Evolutionary conservation across 2,888 invertebrate species (phyloP).

Genomic region (Tenthredo scrophulariae): DNA sequence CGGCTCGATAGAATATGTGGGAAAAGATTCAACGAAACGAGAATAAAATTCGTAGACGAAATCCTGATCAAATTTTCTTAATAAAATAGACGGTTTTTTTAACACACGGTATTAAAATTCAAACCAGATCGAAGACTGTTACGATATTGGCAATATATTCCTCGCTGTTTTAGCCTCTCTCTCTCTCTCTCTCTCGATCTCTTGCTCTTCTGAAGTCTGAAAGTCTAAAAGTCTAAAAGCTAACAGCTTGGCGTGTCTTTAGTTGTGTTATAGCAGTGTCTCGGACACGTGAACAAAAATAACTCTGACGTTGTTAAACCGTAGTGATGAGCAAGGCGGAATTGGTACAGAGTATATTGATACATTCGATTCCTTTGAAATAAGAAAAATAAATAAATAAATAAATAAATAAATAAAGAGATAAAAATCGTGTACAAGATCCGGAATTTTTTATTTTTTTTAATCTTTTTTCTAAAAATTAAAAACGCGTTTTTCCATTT

Average conservation of each 20-base stretch:
- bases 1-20: background rate
- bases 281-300: background rate
- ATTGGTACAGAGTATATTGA: background rate
- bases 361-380: background rate
- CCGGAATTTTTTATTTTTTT: background rate
- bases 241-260: background rate
- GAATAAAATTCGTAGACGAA: background rate
- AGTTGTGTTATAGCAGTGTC: background rate
- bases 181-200: background rate
- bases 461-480: background rate
- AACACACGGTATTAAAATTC: background rate
- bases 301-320: conserved; percentile 27
- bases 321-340: conserved; percentile 3
- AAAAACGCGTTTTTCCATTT: too few relatives aligned
- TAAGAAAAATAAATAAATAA: background rate
- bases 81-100: background rate
- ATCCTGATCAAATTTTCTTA: background rate
- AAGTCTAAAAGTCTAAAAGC: conserved; percentile 17
- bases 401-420: background rate
- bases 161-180: background rate
- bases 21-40: background rate
- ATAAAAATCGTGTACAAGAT: background rate
- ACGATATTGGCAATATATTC: conserved; percentile 10
- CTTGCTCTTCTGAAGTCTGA: background rate
- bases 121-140: background rate